A percentile compares a stretch with the other conserved stretches of the same genome.
These are phyloP conservation scores for Phyllotreta striolata DNA, from an alignment of 2,888 invertebrate genomes.

Conservation along the genomic window DNA sequence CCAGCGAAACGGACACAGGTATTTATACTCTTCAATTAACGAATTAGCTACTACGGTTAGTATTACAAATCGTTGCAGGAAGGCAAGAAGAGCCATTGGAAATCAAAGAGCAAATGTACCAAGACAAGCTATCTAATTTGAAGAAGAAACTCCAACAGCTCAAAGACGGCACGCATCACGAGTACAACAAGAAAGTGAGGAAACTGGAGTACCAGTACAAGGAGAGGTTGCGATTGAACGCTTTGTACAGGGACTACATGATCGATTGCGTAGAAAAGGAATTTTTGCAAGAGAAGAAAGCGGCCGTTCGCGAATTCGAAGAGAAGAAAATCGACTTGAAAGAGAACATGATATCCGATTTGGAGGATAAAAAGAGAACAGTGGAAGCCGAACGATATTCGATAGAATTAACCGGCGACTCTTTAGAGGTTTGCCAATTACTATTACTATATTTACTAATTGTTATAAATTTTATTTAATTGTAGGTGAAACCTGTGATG, in stretches of 20 bases:
- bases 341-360: slow-evolving; percentile 87
- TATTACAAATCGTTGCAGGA: slow-evolving; percentile 34
- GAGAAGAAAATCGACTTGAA: slow-evolving; percentile 92
- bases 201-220: slow-evolving; percentile 83
- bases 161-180: slow-evolving; percentile 77
- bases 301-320: slow-evolving; percentile 91
- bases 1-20: slow-evolving; percentile 93
- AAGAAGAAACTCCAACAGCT: slow-evolving; percentile 91
- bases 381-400: slow-evolving; percentile 87
- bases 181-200: slow-evolving; percentile 82
- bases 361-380: slow-evolving; percentile 90
- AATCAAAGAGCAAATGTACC: slow-evolving; percentile 90
- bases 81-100: slow-evolving; percentile 82
- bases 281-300: slow-evolving; percentile 86
- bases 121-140: slow-evolving; percentile 87
- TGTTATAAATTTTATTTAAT: slow-evolving; percentile 6
- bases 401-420: slow-evolving; percentile 81
- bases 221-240: slow-evolving; percentile 81
- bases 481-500: slow-evolving; percentile 87
- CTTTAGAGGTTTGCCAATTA: slow-evolving; percentile 52
- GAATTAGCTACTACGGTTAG: slow-evolving; percentile 3
- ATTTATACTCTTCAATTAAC: neutral
- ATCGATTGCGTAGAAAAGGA: slow-evolving; percentile 88
- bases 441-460: slow-evolving; percentile 12
- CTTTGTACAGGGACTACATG: slow-evolving; percentile 79